Percentiles rank a stretch among this genome's conserved stretches.
Evolutionary conservation across 2,797 vertebrate species (phyloP).

Genomic region (Melanotaenia parkinsoni): DNA sequence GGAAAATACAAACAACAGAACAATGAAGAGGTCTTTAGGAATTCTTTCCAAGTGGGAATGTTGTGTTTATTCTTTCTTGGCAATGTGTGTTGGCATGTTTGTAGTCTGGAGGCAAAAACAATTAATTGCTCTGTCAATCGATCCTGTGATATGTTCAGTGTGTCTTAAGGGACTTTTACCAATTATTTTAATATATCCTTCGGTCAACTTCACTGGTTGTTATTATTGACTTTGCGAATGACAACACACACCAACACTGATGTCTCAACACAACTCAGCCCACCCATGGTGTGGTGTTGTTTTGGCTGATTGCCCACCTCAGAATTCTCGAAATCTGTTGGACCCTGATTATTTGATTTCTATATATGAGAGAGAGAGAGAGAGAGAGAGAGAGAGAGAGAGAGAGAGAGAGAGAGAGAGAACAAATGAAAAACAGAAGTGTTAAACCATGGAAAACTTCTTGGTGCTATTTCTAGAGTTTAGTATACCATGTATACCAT

Average conservation of each 20-base stretch:
- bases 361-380: too few species aligned
- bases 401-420: too few species aligned
- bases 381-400: too few species aligned
- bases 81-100: background rate
- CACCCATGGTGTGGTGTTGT: background rate
- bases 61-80: background rate
- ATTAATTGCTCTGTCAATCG: background rate
- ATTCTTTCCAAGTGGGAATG: background rate
- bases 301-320: background rate
- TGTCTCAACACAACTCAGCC: too few species aligned
- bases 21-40: background rate
- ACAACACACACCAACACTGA: background rate
- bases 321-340: background rate
- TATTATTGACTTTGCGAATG: background rate
- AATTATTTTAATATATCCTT: background rate
- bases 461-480: too few species aligned
- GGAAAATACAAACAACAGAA: background rate
- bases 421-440: too few species aligned
- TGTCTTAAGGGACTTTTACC: background rate
- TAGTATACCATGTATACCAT: too few species aligned
- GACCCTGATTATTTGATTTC: too few species aligned
- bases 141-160: background rate
- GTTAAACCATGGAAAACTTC: too few species aligned
- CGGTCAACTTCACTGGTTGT: background rate
- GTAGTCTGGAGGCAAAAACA: background rate